A percentile compares a stretch with the other conserved stretches of the same genome.
Evolutionary conservation across 1,140 invertebrate species (phyloP).

Genomic region (Zaprionus nigranus): DNA sequence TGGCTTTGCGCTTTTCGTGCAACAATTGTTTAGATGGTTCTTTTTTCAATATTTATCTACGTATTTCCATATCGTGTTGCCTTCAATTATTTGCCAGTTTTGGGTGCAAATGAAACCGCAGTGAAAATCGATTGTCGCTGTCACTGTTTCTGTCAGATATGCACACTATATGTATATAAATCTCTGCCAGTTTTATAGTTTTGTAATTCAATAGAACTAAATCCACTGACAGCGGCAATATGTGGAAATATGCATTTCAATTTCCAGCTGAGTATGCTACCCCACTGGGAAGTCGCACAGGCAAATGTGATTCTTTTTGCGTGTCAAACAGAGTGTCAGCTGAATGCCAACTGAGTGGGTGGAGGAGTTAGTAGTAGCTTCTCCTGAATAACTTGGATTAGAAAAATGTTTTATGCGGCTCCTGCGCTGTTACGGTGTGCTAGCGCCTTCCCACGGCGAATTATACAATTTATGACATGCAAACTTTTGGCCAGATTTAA

Average conservation of each 20-base stretch:
- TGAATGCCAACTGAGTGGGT: slow-evolving; percentile 1
- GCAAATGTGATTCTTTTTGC: background rate
- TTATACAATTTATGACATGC: slow-evolving; percentile 4
- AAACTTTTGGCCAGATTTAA: background rate
- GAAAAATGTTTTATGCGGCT: slow-evolving; percentile 55
- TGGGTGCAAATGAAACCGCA: background rate
- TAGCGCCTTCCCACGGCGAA: too few relatives aligned
- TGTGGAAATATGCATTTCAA: background rate
- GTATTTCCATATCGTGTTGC: background rate
- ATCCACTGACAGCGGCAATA: slow-evolving; percentile 2
- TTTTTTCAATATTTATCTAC: background rate
- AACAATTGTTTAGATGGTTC: background rate
- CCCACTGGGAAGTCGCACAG: background rate
- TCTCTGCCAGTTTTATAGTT: background rate
- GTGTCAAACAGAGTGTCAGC: slow-evolving; percentile 14
- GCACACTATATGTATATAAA: slow-evolving; percentile 3
- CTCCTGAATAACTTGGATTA: background rate
- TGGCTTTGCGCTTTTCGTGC: slow-evolving; percentile 7
- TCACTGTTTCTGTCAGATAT: slow-evolving; percentile 2
- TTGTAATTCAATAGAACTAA: slow-evolving; percentile 5
- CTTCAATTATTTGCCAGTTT: slow-evolving; percentile 3
- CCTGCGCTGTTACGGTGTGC: too few relatives aligned
- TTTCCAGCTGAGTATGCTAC: background rate
- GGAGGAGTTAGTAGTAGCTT: background rate
- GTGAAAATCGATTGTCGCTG: background rate